These are phyloP conservation scores for Nemoura dubitans DNA, from an alignment of 2,888 invertebrate genomes.

Conservation along the genomic window DNA sequence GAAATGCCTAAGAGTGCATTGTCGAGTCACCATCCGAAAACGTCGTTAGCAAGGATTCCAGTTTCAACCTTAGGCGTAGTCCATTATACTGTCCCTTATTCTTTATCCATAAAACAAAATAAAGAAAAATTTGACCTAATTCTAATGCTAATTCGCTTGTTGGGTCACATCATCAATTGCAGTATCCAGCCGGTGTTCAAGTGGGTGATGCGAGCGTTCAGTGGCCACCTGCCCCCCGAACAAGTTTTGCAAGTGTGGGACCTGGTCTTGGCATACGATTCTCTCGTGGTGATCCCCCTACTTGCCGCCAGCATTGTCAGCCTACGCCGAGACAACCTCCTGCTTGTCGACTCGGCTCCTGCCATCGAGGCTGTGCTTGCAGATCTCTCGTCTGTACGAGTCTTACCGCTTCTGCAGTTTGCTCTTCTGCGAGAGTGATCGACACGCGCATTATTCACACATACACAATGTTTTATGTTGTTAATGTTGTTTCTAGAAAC, in stretches of 20 bases:
- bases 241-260: constrained; percentile 95
- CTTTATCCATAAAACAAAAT: no score
- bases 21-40: no score
- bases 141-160: no score
- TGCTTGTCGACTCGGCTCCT: constrained; percentile 77
- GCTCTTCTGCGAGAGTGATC: constrained; percentile 72
- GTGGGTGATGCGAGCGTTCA: constrained; percentile 96
- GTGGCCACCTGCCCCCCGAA: constrained; percentile 92
- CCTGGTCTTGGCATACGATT: constrained; percentile 89
- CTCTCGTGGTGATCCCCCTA: constrained; percentile 87
- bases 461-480: neutral
- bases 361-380: constrained; percentile 87
- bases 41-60: no score
- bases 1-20: no score
- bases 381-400: constrained; percentile 86
- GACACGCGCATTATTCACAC: neutral
- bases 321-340: constrained; percentile 85
- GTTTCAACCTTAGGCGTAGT: no score
- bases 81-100: no score
- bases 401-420: constrained; percentile 84
- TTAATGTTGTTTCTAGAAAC: neutral
- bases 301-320: constrained; percentile 85
- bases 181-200: constrained; percentile 93
- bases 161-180: constrained; percentile 52
- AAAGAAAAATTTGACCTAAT: no score